Percentiles rank a stretch among this genome's conserved stretches.
These are phyloP conservation scores for Cichladusa arquata DNA, from an alignment of 2,113 vertebrate genomes.

Conservation along the genomic window DNA sequence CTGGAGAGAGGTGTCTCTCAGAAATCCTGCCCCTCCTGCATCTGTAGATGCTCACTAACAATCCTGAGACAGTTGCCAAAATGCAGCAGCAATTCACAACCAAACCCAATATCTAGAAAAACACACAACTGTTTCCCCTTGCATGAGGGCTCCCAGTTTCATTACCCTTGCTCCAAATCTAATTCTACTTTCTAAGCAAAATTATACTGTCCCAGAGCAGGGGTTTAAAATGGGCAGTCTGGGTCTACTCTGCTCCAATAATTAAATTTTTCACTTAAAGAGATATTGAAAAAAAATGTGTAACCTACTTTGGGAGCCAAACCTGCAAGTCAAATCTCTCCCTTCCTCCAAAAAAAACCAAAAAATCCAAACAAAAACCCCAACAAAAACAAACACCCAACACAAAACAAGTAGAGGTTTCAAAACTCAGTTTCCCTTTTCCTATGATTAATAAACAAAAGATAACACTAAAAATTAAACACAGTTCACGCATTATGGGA, in stretches of 20 bases:
- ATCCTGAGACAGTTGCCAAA: not conserved
- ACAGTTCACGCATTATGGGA: not conserved
- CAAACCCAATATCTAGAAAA: not conserved
- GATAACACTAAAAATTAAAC: not conserved
- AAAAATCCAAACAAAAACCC: not conserved
- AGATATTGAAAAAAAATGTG: not conserved
- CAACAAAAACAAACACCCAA: not conserved
- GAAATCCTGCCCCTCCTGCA: not conserved
- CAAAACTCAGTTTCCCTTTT: not conserved
- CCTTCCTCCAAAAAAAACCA: not conserved
- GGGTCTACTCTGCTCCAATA: not conserved
- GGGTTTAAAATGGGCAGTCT: not conserved
- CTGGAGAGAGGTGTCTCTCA: not conserved
- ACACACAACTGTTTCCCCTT: not conserved
- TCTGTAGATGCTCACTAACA: not conserved
- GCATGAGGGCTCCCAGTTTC: not conserved
- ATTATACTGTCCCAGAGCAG: not conserved
- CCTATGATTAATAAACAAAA: not conserved
- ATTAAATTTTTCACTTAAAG: not conserved
- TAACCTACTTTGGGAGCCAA: not conserved
- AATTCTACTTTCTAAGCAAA: not conserved
- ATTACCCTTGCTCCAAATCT: not conserved
- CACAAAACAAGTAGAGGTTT: not conserved
- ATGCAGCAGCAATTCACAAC: not conserved
- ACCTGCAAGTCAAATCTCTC: not conserved